A percentile compares a stretch with the other conserved stretches of the same genome.
These are phyloP conservation scores for Coelopa pilipes DNA, from an alignment of 2,888 invertebrate genomes.

Conservation along the genomic window DNA sequence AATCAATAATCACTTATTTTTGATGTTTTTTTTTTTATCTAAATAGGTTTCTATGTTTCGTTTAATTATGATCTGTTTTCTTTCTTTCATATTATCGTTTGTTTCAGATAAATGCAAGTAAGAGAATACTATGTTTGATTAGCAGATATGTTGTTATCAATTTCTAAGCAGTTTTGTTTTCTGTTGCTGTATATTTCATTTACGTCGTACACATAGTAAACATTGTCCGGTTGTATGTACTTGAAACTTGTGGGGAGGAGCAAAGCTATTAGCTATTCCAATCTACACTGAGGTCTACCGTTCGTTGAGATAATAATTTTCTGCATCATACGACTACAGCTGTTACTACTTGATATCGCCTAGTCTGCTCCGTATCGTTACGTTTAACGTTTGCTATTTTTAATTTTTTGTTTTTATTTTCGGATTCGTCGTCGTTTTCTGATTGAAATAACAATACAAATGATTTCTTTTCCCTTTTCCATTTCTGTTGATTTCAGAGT, in stretches of 20 bases:
- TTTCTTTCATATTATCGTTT: too few relatives aligned
- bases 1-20: too few relatives aligned
- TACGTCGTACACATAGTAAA: too few relatives aligned
- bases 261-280: not conserved
- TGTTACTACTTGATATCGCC: not conserved
- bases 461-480: constrained; percentile 1
- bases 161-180: not conserved
- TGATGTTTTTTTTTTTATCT: too few relatives aligned
- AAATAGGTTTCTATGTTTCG: too few relatives aligned
- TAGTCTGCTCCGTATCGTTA: not conserved
- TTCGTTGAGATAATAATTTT: not conserved
- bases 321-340: constrained; percentile 8
- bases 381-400: constrained; percentile 6
- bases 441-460: not conserved
- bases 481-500: not conserved
- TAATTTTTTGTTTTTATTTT: constrained; percentile 4
- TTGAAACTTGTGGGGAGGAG: too few relatives aligned
- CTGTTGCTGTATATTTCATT: not conserved
- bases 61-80: too few relatives aligned
- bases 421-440: not conserved
- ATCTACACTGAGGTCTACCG: not conserved
- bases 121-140: not conserved
- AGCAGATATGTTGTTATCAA: not conserved
- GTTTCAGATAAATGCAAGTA: not conserved
- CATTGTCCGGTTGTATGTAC: too few relatives aligned